Percentiles rank a stretch among this genome's conserved stretches.
These are phyloP conservation scores for Terrapene triunguis DNA, from an alignment of 2,113 vertebrate genomes.

Conservation along the genomic window DNA sequence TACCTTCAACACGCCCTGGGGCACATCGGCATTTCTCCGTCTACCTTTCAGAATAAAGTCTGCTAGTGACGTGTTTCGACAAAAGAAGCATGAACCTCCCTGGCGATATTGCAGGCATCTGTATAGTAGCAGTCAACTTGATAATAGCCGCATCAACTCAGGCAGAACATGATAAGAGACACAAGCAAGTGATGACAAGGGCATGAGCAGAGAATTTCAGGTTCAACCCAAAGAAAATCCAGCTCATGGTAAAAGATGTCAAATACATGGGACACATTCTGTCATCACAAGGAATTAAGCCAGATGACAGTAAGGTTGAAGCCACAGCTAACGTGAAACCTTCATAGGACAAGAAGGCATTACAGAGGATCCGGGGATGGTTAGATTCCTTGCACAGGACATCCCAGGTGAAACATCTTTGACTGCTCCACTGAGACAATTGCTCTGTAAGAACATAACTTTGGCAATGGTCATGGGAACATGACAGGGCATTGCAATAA, in stretches of 20 bases:
- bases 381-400: not conserved
- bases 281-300: not conserved
- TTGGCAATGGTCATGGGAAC: not conserved
- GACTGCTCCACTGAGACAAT: not conserved
- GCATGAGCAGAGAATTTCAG: slow-evolving; percentile 9
- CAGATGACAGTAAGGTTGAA: slow-evolving; percentile 24
- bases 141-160: slow-evolving; percentile 48
- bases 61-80: slow-evolving; percentile 39
- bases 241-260: not conserved
- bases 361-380: slow-evolving; percentile 3
- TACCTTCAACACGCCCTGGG: not conserved
- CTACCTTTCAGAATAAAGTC: slow-evolving; percentile 30
- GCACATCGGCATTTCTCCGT: slow-evolving; percentile 19
- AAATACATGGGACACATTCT: not conserved
- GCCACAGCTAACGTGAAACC: not conserved
- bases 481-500: not conserved
- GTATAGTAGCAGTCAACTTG: slow-evolving; percentile 5
- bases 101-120: not conserved
- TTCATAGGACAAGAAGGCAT: not conserved
- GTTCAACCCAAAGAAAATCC: not conserved
- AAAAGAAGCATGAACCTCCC: slow-evolving; percentile 33
- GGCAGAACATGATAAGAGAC: slow-evolving; percentile 26
- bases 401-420: not conserved
- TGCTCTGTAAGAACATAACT: not conserved
- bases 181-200: slow-evolving; percentile 42